Base-by-base conservation (phyloP, 2,888 invertebrate species). In the Pardosa pseudoannulata region DNA sequence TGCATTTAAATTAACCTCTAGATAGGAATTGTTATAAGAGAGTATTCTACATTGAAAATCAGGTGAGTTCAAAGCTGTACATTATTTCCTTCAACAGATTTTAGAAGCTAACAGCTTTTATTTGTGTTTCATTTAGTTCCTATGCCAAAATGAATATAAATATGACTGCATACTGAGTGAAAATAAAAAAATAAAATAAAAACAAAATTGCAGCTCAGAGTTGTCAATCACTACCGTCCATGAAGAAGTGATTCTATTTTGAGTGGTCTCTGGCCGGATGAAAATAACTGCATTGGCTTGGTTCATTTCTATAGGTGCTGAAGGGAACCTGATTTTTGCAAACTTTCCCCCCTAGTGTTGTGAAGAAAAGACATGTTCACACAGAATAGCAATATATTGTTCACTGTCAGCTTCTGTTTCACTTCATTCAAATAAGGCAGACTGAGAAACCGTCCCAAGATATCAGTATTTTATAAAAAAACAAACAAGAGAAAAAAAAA, bases 381-480 rank as follows among this genome's bases (percentile, higher is more conserved):
- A 36, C 72, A 36, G 39, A 78, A 76, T 68, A 85, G 85, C 85
- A 85, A 85, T 85, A 85, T 71, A 32, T 64, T 74, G 46, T 68
- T 75, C 79, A 73, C 68, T 41, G 62, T 70, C 70, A 67, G 31
- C n/a, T 67, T 46, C 65, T 27, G 50, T 65, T 72, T 73, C 39
- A 46, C 72, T 62, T 81, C 50, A 72, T 65, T 64, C 19, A 67
- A 65, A 70, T 75, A 83, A 78, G 71, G 72, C 72, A 76, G 72
- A 85, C 65, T 29, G 67, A 65, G 62, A 82, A 79, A 85, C 85
- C 85, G 85, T 85, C 85, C 85, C 85, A 36, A 78, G 73, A 85
- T 85, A 85, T 85, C 85, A 85, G 85, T 85, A 85, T 85, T 85
- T 85, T 85, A 71, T 85, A 85, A 73, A 78, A 78, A 75, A 70